Base-by-base conservation (phyloP, 2,113 vertebrate genomes). In the Pangasianodon gigas region DNA sequence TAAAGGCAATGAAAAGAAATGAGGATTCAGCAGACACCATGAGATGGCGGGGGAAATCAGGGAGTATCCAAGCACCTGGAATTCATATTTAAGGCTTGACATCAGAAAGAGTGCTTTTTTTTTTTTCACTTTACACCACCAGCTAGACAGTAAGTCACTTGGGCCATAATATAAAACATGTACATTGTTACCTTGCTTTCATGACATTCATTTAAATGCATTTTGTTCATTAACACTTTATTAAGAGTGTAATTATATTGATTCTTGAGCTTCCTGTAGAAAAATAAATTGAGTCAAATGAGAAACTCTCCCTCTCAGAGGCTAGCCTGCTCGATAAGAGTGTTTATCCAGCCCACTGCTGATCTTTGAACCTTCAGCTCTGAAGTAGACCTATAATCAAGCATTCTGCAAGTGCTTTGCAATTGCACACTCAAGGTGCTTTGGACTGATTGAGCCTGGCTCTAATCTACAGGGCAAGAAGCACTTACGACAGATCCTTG, bases 361-460 rank as follows among this genome's bases (percentile, higher is more conserved):
- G 82, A 89, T 75, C 88, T 85, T 85, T 89, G 88, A 62, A 89
- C 88, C 88, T 83, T 54, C 16, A 48, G 87, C 80, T 69, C 75
- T 51, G 21, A 67, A 89, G 69, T 41, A 89, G 88, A 77, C 82
- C 79, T 87, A 77, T 77, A 90, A 87, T 84, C 85, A 62, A 84
- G 86, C 62, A 48, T 87, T 87, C 84, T 84, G 67, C 69, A 58
- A 83, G 82, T 32, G 41, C 26, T 48, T 71, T 67, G 81, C 51
- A 86, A 87, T 58, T 77, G 80, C 85, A 90, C 88, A 89, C 79
- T 83, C 65, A 84, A 90, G 62, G 79, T 87, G 77, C 52, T 90
- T 89, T 90, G 58, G 67, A 87, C 67, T 84, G 80, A 90, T 84
- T 84, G 89, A 87, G 86, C 16, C 69, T 65, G 46, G 54, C 79